phyloP scores from a whole-genome alignment of 30 jellyfish, hydroid and myxozoan species.

The Sanderia malayensis region DNA sequence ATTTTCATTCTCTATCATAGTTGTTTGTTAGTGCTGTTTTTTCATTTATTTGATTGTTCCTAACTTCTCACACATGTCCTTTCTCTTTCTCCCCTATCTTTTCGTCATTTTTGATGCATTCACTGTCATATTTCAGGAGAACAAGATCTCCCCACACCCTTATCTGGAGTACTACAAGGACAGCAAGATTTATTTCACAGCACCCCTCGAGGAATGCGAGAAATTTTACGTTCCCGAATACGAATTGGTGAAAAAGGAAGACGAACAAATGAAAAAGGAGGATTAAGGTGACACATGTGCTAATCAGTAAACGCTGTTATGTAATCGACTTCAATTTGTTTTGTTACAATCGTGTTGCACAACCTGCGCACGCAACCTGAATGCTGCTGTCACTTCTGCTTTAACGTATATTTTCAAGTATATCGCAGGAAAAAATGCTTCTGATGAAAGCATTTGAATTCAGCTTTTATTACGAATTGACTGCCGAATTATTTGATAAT shows the following conservation, averaged over 20 bases:
- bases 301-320: not conserved
- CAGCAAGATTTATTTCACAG: constrained; percentile 46
- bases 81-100: too few species aligned
- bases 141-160: constrained; percentile 59
- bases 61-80: too few species aligned
- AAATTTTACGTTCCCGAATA: constrained; percentile 66
- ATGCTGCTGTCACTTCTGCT: not conserved
- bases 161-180: constrained; percentile 55
- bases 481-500: too few species aligned
- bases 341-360: too few species aligned
- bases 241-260: constrained; percentile 17
- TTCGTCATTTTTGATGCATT: too few species aligned
- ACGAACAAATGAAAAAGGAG: not conserved
- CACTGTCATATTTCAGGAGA: constrained; percentile 52
- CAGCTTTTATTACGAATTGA: too few species aligned
- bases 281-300: too few species aligned
- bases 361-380: not conserved
- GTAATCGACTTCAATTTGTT: not conserved
- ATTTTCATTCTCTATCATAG: too few species aligned
- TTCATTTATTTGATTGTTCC: too few species aligned
- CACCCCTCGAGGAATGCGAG: constrained; percentile 45
- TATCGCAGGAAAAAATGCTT: not conserved
- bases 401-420: not conserved
- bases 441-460: too few species aligned
- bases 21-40: too few species aligned